Percentiles rank a stretch among this genome's conserved stretches.
Evolutionary conservation across 1,140 invertebrate species (phyloP).

Genomic region (Parasteatoda tepidariorum): DNA sequence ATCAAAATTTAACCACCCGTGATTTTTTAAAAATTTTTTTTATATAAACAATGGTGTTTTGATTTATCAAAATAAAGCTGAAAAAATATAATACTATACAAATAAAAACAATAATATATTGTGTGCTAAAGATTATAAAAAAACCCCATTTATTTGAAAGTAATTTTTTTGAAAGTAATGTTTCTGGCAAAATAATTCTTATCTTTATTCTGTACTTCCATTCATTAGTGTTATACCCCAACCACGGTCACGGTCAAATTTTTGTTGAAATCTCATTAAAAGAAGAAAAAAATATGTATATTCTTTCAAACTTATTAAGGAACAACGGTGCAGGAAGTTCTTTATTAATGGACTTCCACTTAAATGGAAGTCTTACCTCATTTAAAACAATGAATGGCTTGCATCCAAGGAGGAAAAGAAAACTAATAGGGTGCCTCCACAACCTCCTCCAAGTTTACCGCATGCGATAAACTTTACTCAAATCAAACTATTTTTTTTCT

Average conservation of each 20-base stretch:
- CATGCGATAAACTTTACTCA: not conserved
- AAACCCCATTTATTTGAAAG: not conserved
- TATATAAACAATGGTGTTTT: too few species aligned
- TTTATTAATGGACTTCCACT: conserved; percentile 16
- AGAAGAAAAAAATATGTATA: not conserved
- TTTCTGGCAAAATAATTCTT: not conserved
- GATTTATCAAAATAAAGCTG: too few species aligned
- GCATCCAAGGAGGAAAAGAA: not conserved
- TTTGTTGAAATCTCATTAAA: not conserved
- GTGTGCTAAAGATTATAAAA: too few species aligned
- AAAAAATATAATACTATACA: too few species aligned
- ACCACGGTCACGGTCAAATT: not conserved
- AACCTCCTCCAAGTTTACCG: conserved; percentile 1
- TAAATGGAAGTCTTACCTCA: not conserved
- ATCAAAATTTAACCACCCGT: not conserved
- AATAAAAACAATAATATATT: too few species aligned
- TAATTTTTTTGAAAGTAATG: not conserved
- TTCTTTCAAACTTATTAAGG: not conserved
- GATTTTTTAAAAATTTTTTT: too few species aligned
- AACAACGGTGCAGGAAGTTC: conserved; percentile 1
- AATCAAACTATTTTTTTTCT: too few species aligned
- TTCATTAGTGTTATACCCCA: not conserved
- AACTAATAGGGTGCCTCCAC: not conserved
- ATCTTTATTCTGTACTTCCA: not conserved
- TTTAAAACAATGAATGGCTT: conserved; percentile 17